phyloP scores from a whole-genome alignment of 2,797 vertebrate species.

The Sarcoramphus papa region DNA sequence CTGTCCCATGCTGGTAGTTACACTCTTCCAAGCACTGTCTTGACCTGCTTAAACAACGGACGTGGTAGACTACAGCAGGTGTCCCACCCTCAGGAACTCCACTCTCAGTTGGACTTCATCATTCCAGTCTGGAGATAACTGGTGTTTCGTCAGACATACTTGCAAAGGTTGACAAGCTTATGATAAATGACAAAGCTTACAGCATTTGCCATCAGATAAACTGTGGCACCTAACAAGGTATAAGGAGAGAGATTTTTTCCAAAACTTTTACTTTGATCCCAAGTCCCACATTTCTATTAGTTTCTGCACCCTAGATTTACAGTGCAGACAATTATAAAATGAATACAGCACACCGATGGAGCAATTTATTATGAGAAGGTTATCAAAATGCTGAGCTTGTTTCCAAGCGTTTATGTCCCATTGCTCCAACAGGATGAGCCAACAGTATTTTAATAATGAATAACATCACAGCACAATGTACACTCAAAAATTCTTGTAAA shows the following conservation, averaged over 20 bases:
- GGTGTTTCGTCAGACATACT: not conserved
- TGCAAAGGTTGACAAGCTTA: not conserved
- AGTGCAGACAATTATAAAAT: not conserved
- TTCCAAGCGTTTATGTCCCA: not conserved
- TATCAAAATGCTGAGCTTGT: not conserved
- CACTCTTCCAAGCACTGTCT: not conserved
- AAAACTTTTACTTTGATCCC: not conserved
- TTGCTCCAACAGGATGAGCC: not conserved
- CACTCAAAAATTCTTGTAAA: not conserved
- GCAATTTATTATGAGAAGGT: not conserved
- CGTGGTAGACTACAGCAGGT: accelerated
- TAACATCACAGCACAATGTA: not conserved
- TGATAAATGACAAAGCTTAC: not conserved
- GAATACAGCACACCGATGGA: not conserved
- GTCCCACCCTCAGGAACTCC: not conserved
- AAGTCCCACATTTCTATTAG: not conserved
- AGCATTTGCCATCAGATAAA: not conserved
- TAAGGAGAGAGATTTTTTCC: not conserved
- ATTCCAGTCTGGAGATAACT: not conserved
- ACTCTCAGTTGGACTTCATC: not conserved
- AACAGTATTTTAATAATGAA: constrained; percentile 13
- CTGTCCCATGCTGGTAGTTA: not conserved
- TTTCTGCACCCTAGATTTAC: not conserved
- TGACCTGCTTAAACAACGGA: not conserved
- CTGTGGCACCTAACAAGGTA: not conserved